These are phyloP conservation scores for Apantesis nais DNA, from an alignment of 2,888 invertebrate species.

Conservation along the genomic window DNA sequence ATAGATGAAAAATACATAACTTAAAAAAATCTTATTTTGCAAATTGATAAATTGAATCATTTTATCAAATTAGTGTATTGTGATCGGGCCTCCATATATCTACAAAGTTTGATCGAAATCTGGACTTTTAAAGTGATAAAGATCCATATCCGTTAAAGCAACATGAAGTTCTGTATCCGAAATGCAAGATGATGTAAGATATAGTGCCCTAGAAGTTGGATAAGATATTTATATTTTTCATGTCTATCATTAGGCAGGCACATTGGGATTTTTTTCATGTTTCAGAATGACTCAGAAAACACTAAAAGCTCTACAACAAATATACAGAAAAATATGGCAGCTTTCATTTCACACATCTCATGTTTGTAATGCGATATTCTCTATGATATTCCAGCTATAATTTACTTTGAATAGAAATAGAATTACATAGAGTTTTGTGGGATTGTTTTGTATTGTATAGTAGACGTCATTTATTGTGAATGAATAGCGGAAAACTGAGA, in stretches of 20 bases:
- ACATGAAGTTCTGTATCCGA: not conserved
- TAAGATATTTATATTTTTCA: not conserved
- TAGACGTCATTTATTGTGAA: slow-evolving; percentile 42
- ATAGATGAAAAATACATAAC: too few species aligned
- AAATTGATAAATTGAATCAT: too few species aligned
- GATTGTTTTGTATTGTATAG: slow-evolving; percentile 29
- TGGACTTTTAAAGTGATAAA: too few species aligned
- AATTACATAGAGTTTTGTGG: not conserved
- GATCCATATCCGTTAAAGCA: too few species aligned
- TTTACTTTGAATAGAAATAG: not conserved
- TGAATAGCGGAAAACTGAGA: slow-evolving; percentile 47
- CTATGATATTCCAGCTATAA: not conserved
- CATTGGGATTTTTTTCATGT: too few species aligned
- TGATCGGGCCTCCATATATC: too few species aligned
- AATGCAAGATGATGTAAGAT: too few species aligned
- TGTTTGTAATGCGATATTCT: not conserved
- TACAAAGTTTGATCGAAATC: too few species aligned
- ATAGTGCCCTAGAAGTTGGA: not conserved
- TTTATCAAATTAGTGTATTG: too few species aligned
- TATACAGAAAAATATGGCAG: not conserved
- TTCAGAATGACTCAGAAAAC: not conserved
- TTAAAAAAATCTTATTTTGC: too few species aligned
- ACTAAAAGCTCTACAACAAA: not conserved
- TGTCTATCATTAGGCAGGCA: not conserved
- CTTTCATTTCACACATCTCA: not conserved